Evolutionary conservation across 1,140 invertebrate genomes (phyloP).

Genomic region (Teleogryllus occipitalis): DNA sequence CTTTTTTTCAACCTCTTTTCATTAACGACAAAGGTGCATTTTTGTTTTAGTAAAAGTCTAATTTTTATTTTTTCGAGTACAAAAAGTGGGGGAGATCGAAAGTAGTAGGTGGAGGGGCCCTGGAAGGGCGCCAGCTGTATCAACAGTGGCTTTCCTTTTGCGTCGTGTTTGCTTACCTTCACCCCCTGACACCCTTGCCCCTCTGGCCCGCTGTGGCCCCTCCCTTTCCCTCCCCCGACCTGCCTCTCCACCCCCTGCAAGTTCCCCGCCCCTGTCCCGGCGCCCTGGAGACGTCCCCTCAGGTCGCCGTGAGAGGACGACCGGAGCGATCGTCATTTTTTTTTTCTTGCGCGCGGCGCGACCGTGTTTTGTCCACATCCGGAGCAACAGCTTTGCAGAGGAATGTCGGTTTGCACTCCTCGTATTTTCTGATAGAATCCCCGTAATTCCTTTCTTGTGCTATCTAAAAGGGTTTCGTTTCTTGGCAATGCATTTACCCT

Average conservation of each 20-base stretch:
- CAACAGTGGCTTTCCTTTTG: slow-evolving; percentile 11
- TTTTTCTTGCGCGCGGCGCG: background rate
- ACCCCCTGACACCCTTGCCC: background rate
- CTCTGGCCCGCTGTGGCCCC: background rate
- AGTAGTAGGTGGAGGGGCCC: background rate
- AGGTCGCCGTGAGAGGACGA: background rate
- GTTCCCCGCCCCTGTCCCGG: too few relatives aligned
- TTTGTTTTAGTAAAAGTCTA: slow-evolving; percentile 14
- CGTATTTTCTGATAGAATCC: background rate
- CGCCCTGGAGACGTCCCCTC: background rate
- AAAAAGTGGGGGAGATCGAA: slow-evolving; percentile 7
- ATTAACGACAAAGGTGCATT: slow-evolving; percentile 18
- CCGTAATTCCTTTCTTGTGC: background rate
- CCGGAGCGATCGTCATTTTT: background rate
- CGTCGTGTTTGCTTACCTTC: background rate
- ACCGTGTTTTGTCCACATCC: background rate
- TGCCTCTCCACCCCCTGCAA: too few relatives aligned
- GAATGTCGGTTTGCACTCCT: background rate
- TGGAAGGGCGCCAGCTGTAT: slow-evolving; percentile 15
- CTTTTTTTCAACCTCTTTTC: slow-evolving; percentile 11
- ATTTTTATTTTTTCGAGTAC: slow-evolving; percentile 10
- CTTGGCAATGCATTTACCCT: too few relatives aligned
- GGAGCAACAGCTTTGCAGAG: background rate
- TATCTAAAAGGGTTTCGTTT: too few relatives aligned
- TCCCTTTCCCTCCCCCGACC: too few relatives aligned